Base-by-base conservation (phyloP, 2,888 invertebrate genomes). In the Agrilus mali region DNA sequence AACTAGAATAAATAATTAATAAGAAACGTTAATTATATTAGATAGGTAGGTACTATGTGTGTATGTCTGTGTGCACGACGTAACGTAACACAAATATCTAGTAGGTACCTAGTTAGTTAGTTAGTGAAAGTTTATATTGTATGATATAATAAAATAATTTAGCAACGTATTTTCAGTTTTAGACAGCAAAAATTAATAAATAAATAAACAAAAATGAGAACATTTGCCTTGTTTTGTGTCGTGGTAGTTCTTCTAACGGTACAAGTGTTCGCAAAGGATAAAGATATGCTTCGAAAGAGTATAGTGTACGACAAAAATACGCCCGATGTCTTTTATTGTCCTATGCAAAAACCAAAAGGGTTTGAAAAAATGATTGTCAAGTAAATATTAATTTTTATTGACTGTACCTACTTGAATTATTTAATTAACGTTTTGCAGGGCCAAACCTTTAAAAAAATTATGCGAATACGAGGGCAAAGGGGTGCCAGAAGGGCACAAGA, bases 301-400 rank as follows among this genome's bases (percentile, higher is more conserved):
- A 85, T 85, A 51, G 82, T 85, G 33, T 85, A 79, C 60, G 83
- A 85, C 59, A 82, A 83, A 59, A 81, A 82, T 58, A 84, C 83
- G 1, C 84, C 85, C 7, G 80, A 83, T 56, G 82, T 84, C 13
- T 85, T 85, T 62, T 85, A 85, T 61, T 85, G 85, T 58, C 84
- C 84, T 1, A 77, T 80, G 58, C 78, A 81, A 50, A 83, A 85
- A 58, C 83, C 82, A n/a, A 78, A 78, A 4, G 78, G 81, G 32
- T 75, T 82, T 58, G 80, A 81, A 50, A 82, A 83, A 61, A 70
- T 83, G 62, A 78, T 82, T 49, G 83, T 84, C 27, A 74, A 74
- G 73, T 73, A 61, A 66, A 64, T 59, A 45, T 37, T 51, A 38
- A 22, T 14, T 7, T 38, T 15, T 20, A 20, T n/a, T n/a, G n/a